Base-by-base conservation (phyloP, 1,140 invertebrate genomes). In the Drosophila sechellia region DNA sequence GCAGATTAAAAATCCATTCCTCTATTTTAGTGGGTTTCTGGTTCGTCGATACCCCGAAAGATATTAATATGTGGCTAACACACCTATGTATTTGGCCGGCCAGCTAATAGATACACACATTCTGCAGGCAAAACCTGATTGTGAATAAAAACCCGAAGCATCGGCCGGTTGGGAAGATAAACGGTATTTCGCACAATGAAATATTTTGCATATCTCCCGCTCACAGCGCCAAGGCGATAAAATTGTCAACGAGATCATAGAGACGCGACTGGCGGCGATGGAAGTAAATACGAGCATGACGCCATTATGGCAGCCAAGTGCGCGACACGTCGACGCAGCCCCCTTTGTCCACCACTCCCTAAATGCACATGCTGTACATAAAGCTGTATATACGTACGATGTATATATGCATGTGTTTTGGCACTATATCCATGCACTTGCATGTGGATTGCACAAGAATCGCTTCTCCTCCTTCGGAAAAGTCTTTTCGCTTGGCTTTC, bases 231-330 rank as follows among this genome's bases (percentile, higher is more conserved):
- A 74, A 64, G 68, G 49, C 84, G 77, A 89, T 89, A 89, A 91
- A 91, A 85, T 91, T 91, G 89, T 91, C 89, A 91, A 89, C 84
- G 68, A 89, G 89, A 79, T 85, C 83, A 89, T 91, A 91, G 87
- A 90, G 78, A 85, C 65, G 63, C 79, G 65, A 77, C 75, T 84
- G 77, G 61, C 77, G 71, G 83, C 86, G 83, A 87, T 90, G 87
- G 83, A 90, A 90, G 84, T 89, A 89, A 89, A 89, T 89, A 80
- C 81, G 84, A 89, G 84, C 77, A 89, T 90, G 84, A 90, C 85
- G 84, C 84, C 84, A 89, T 89, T 89, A 90, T 71, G 64, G 81
- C 79, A 85, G 81, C 81, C 77, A 85, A 85, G 68, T 85, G 81
- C 81, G 72, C 81, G 81, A 80, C 81, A 80, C 72, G 70, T 83